These are phyloP conservation scores for Ylistrum balloti DNA, from an alignment of 1,140 invertebrate species.

Conservation along the genomic window DNA sequence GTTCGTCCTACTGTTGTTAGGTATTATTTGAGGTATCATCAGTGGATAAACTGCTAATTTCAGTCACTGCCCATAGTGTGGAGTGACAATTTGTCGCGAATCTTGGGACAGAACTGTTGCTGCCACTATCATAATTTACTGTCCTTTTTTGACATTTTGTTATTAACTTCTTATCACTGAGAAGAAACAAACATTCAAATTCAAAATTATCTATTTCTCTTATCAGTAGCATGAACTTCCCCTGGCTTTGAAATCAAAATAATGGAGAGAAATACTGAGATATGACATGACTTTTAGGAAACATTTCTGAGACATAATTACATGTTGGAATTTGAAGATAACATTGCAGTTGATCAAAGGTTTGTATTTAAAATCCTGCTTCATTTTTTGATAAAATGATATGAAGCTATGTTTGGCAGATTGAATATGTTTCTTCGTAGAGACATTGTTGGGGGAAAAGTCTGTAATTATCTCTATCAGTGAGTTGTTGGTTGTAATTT, in stretches of 20 bases:
- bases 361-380: background rate
- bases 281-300: background rate
- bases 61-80: background rate
- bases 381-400: background rate
- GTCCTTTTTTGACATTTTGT: background rate
- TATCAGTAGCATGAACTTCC: background rate
- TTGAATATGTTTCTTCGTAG: too few species aligned
- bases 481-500: too few species aligned
- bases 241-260: background rate
- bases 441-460: too few species aligned
- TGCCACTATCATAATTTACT: background rate
- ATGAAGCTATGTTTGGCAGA: background rate
- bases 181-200: background rate
- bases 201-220: background rate
- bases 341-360: background rate
- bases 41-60: background rate
- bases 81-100: slow-evolving; percentile 37
- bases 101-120: slow-evolving; percentile 31
- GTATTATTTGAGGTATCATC: background rate
- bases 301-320: background rate
- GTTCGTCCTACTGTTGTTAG: slow-evolving; percentile 3
- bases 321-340: background rate
- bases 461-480: too few species aligned
- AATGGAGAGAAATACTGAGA: slow-evolving; percentile 6
- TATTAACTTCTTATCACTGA: background rate